A percentile compares a stretch with the other conserved stretches of the same genome.
phyloP scores from a whole-genome alignment of 2,888 invertebrate genomes.

The Drosophila mayaguana region DNA sequence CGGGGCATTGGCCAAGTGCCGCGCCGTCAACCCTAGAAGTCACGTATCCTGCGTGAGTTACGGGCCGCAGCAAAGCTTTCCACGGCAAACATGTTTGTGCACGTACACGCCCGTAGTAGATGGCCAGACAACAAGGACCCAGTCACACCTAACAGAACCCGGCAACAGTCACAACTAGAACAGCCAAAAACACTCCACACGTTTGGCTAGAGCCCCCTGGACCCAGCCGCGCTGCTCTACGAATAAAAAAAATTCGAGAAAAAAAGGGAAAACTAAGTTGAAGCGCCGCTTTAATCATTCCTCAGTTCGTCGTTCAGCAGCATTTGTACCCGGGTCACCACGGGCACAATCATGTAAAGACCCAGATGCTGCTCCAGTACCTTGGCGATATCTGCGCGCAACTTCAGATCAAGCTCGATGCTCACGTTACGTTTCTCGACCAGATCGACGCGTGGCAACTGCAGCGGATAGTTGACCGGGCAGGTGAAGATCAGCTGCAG shows the following conservation, averaged over 20 bases:
- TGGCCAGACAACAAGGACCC: slow-evolving; percentile 39
- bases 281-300: slow-evolving; percentile 29
- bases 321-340: slow-evolving; percentile 63
- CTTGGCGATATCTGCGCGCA: slow-evolving; percentile 45
- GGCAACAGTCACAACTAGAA: slow-evolving; percentile 17
- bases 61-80: slow-evolving; percentile 26
- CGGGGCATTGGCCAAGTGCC: slow-evolving; percentile 31
- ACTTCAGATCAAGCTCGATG: slow-evolving; percentile 36
- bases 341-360: slow-evolving; percentile 65
- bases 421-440: slow-evolving; percentile 61
- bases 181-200: slow-evolving; percentile 57
- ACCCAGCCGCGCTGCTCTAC: background rate
- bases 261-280: background rate
- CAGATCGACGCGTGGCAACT: slow-evolving; percentile 55
- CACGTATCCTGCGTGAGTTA: slow-evolving; percentile 68
- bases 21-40: slow-evolving; percentile 52
- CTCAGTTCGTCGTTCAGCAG: slow-evolving; percentile 52
- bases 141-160: slow-evolving; percentile 3
- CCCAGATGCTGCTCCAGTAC: slow-evolving; percentile 61
- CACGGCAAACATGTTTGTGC: slow-evolving; percentile 69
- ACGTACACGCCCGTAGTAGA: slow-evolving; percentile 49
- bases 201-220: slow-evolving; percentile 24
- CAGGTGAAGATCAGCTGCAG: slow-evolving; percentile 65
- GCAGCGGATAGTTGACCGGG: slow-evolving; percentile 56
- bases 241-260: background rate